Conservation (phyloP, 1,140 invertebrate genomes). For the Bradynema listronoti region DNA sequence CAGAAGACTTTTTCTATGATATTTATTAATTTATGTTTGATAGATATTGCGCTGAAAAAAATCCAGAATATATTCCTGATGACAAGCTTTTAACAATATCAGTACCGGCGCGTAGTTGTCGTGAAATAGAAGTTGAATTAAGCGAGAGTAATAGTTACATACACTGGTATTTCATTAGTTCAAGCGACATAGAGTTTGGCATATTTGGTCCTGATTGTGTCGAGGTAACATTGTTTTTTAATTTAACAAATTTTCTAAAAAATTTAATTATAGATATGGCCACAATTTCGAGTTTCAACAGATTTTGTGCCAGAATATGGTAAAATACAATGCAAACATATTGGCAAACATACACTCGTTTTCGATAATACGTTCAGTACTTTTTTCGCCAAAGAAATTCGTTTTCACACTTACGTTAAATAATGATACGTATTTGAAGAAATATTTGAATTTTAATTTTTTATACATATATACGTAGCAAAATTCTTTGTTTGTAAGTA, state of each 20-base stretch:
- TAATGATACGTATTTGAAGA: too few relatives aligned
- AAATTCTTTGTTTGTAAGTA: too few relatives aligned
- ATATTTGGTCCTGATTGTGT: conserved; percentile 5
- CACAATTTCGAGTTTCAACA: conserved; percentile 25
- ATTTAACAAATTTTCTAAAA: conserved; percentile 7
- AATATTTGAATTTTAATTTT: too few relatives aligned
- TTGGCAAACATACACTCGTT: conserved; percentile 22
- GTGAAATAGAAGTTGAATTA: conserved; percentile 26
- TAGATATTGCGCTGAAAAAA: conserved; percentile 32
- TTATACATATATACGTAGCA: too few relatives aligned
- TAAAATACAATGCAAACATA: conserved; percentile 11
- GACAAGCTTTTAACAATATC: conserved; percentile 22
- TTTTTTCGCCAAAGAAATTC: conserved; percentile 35
- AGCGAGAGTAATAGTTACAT: conserved; percentile 8
- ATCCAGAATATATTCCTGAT: conserved; percentile 26
- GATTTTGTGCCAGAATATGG: conserved; percentile 36
- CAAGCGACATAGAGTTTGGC: conserved; percentile 30
- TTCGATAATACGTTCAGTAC: conserved; percentile 34
- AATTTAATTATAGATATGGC: conserved; percentile 26
- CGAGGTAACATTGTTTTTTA: conserved; percentile 13
- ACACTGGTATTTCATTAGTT: conserved; percentile 36
- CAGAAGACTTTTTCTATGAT: not conserved
- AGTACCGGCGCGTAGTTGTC: conserved; percentile 24
- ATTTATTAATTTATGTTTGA: conserved; percentile 9
- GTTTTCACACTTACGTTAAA: conserved; percentile 16